Conservation (phyloP, 30 jellyfish, hydroid and myxozoan species). For the Aurelia coerulea region DNA sequence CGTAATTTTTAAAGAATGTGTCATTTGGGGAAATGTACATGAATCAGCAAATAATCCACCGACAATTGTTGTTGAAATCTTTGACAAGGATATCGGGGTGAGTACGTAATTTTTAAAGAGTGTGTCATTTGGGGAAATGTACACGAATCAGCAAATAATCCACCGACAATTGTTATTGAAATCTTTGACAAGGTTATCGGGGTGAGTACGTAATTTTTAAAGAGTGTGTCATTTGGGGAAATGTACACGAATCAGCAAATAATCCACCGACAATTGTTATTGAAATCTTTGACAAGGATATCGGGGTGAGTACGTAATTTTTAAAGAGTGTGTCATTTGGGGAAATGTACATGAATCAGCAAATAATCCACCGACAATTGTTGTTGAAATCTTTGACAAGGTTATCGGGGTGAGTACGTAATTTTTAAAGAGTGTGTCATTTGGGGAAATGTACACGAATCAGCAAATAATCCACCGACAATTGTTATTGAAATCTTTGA, state of each 20-base stretch:
- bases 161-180: slow-evolving; percentile 90
- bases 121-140: slow-evolving; percentile 92
- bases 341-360: slow-evolving; percentile 88
- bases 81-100: slow-evolving; percentile 50
- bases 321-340: slow-evolving; percentile 86
- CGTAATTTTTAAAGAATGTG: slow-evolving; percentile 67
- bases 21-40: slow-evolving; percentile 90
- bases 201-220: slow-evolving; percentile 28
- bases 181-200: slow-evolving; percentile 67
- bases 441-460: slow-evolving; percentile 92
- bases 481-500: slow-evolving; percentile 88
- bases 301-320: neutral
- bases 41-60: slow-evolving; percentile 91
- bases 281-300: slow-evolving; percentile 80
- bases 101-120: slow-evolving; percentile 56
- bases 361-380: slow-evolving; percentile 89
- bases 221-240: slow-evolving; percentile 92
- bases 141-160: slow-evolving; percentile 81
- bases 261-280: slow-evolving; percentile 91
- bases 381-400: slow-evolving; percentile 85
- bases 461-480: slow-evolving; percentile 89
- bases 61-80: slow-evolving; percentile 82
- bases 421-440: too few species aligned
- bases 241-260: slow-evolving; percentile 75
- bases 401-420: slow-evolving; percentile 89